A percentile compares a stretch with the other conserved stretches of the same genome.
Evolutionary conservation across 1,140 invertebrate species (phyloP).

Genomic region (Forficula auricularia): DNA sequence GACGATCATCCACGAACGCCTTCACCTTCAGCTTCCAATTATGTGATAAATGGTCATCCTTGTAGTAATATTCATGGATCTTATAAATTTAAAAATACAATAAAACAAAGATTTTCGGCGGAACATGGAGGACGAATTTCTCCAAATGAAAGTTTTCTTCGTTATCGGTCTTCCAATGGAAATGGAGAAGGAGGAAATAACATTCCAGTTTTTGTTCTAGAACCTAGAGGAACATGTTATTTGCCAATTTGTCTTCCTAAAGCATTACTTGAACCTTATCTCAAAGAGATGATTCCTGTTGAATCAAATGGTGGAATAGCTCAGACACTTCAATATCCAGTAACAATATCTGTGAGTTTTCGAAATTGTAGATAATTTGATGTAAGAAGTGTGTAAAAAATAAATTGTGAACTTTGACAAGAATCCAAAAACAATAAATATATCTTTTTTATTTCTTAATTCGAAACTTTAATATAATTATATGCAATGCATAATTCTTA

Average conservation of each 20-base stretch:
- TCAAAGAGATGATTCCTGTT: neutral
- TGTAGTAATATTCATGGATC: conserved; percentile 24
- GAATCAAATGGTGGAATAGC: neutral
- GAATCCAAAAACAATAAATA: too few species aligned
- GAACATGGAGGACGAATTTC: conserved; percentile 14
- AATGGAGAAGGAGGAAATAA: conserved; percentile 13
- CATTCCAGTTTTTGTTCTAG: conserved; percentile 6
- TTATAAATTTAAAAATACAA: conserved; percentile 91
- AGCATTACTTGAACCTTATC: neutral
- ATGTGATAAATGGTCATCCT: too few species aligned
- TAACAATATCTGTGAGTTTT: too few species aligned
- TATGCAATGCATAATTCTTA: too few species aligned
- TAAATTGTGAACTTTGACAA: too few species aligned
- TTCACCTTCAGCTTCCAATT: too few species aligned
- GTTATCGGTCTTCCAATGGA: conserved; percentile 2
- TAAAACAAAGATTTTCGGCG: conserved; percentile 64
- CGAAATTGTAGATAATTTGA: too few species aligned
- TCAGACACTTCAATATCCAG: too few species aligned
- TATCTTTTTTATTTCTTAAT: too few species aligned
- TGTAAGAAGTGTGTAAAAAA: too few species aligned
- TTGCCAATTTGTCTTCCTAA: conserved; percentile 2
- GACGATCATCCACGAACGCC: conserved; percentile 26
- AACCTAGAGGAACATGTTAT: conserved; percentile 6
- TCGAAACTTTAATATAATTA: too few species aligned
- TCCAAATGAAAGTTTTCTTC: too few species aligned